Conservation (phyloP, 2,888 invertebrate genomes). For the Atethmia centrago region DNA sequence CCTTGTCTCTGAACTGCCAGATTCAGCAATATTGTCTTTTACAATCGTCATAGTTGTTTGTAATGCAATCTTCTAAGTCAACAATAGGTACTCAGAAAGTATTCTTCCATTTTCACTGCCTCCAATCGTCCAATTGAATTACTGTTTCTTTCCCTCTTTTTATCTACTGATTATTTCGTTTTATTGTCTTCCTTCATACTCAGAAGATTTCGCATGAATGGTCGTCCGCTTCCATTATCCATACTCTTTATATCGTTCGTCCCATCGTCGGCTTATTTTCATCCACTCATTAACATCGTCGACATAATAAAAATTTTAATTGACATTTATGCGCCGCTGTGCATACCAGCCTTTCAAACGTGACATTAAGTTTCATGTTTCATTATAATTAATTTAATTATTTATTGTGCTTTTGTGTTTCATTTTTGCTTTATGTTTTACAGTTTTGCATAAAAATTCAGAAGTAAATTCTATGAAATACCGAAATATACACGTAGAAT, state of each 20-base stretch:
- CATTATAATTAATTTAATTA: slow-evolving; percentile 69
- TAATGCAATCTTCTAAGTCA: neutral
- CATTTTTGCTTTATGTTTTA: slow-evolving; percentile 4
- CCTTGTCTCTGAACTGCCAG: neutral
- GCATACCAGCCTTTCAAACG: slow-evolving; percentile 63
- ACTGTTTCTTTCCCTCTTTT: slow-evolving; percentile 29
- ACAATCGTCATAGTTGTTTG: neutral
- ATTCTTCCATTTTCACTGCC: neutral
- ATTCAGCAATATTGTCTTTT: neutral
- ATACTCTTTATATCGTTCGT: slow-evolving; percentile 26
- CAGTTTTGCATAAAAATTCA: neutral
- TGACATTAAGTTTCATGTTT: slow-evolving; percentile 68
- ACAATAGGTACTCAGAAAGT: neutral
- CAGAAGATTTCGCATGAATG: slow-evolving; percentile 34
- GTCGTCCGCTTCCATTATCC: slow-evolving; percentile 11
- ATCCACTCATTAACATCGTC: slow-evolving; percentile 66
- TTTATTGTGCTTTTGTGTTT: slow-evolving; percentile 49
- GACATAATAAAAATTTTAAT: slow-evolving; percentile 72
- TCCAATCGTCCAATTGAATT: slow-evolving; percentile 42
- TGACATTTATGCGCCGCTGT: slow-evolving; percentile 70
- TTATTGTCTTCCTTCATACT: slow-evolving; percentile 22
- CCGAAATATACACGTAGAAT: neutral
- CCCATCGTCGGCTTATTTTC: slow-evolving; percentile 46
- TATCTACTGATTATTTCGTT: slow-evolving; percentile 30
- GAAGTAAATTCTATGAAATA: neutral